phyloP scores from a whole-genome alignment of 2,888 invertebrate species.

The Cataglyphis livida region DNA sequence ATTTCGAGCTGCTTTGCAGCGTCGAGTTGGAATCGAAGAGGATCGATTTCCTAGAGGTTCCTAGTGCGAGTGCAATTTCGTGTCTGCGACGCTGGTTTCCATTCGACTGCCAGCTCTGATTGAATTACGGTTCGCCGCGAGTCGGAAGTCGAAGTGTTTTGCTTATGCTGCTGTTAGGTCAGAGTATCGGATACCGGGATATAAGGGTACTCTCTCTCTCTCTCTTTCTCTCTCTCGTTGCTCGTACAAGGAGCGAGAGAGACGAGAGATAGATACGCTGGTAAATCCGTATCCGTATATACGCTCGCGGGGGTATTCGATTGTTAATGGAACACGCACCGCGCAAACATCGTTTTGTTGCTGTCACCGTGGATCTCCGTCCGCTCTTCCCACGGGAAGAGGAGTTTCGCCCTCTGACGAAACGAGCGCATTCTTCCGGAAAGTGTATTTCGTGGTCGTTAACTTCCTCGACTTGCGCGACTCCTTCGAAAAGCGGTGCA shows the following conservation, averaged over 20 bases:
- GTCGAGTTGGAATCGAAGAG: neutral
- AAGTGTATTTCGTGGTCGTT: conserved; percentile 65
- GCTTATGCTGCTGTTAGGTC: neutral
- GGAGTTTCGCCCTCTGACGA: neutral
- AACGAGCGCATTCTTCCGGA: conserved; percentile 48
- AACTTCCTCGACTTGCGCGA: conserved; percentile 57
- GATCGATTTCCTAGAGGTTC: conserved; percentile 4
- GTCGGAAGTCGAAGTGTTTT: conserved; percentile 16
- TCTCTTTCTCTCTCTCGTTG: neutral
- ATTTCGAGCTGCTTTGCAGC: neutral
- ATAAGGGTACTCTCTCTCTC: neutral
- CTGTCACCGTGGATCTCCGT: conserved; percentile 52
- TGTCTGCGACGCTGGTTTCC: conserved; percentile 8
- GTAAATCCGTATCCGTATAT: conserved; percentile 16
- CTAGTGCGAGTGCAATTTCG: conserved; percentile 24
- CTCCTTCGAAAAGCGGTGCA: conserved; percentile 28
- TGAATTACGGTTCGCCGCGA: conserved; percentile 35
- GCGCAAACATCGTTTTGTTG: conserved; percentile 39
- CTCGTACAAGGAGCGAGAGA: neutral
- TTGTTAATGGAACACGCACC: conserved; percentile 49
- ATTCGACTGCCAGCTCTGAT: conserved; percentile 31
- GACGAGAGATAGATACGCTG: neutral
- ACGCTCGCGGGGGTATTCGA: conserved; percentile 35
- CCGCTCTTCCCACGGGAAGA: conserved; percentile 33
- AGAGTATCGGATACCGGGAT: conserved; percentile 10